phyloP scores from a whole-genome alignment of 1,140 invertebrate genomes.

The Aphelinus certus region DNA sequence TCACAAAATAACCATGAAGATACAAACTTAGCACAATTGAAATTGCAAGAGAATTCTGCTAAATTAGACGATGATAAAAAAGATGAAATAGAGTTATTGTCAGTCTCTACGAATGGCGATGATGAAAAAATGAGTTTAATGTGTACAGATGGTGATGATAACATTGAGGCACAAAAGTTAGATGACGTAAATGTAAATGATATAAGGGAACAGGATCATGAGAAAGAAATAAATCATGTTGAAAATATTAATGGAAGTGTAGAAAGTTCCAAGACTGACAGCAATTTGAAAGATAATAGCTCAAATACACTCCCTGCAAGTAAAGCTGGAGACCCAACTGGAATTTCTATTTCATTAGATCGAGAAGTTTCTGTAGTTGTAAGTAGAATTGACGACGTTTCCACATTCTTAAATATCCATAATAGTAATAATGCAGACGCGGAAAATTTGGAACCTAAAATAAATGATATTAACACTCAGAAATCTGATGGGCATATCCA shows the following conservation, averaged over 20 bases:
- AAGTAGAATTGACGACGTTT: background rate
- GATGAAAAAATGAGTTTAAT: background rate
- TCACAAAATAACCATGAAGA: background rate
- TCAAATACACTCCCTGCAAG: too few species aligned
- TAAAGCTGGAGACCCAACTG: too few species aligned
- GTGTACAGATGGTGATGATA: background rate
- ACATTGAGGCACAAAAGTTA: background rate
- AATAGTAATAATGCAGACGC: background rate
- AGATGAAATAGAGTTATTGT: too few species aligned
- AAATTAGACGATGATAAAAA: too few species aligned
- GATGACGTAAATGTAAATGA: too few species aligned
- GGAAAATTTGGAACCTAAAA: background rate
- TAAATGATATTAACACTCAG: too few species aligned
- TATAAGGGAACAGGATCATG: too few species aligned
- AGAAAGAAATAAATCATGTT: background rate
- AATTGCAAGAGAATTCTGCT: too few species aligned
- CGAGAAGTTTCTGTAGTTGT: background rate
- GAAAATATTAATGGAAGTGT: background rate
- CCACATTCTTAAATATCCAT: too few species aligned
- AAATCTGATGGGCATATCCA: too few species aligned
- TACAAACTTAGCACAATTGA: background rate
- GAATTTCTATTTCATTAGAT: too few species aligned
- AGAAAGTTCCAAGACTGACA: background rate
- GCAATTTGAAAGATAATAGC: too few species aligned
- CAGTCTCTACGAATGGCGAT: background rate